Conservation (phyloP, 2,113 vertebrate genomes). For the Pheucticus melanocephalus region DNA sequence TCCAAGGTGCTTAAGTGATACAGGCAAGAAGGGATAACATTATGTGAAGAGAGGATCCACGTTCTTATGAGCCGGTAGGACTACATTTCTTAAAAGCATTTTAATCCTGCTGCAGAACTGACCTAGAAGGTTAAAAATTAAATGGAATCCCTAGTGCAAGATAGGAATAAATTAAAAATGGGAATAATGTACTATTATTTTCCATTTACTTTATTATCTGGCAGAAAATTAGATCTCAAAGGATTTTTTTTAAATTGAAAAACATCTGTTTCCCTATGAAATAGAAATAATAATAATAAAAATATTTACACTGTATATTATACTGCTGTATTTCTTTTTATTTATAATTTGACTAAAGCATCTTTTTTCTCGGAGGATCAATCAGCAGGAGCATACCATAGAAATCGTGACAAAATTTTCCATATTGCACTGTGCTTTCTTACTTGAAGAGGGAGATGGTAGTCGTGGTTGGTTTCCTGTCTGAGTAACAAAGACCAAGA, state of each 20-base stretch:
- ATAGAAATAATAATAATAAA: not conserved
- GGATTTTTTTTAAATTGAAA: not conserved
- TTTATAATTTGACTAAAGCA: not conserved
- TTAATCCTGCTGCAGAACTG: not conserved
- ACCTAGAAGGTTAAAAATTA: not conserved
- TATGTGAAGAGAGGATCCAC: not conserved
- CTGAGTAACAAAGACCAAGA: not conserved
- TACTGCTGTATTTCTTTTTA: not conserved
- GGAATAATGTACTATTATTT: not conserved
- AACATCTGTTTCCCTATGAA: not conserved
- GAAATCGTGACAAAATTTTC: not conserved
- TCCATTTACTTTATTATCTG: not conserved
- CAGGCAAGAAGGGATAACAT: not conserved
- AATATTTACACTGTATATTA: not conserved
- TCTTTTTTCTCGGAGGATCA: not conserved
- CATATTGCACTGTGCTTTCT: not conserved
- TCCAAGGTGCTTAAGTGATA: not conserved
- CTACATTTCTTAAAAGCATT: not conserved
- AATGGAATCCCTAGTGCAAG: not conserved
- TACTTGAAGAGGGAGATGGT: not conserved
- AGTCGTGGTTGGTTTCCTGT: not conserved
- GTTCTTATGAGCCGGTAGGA: not conserved
- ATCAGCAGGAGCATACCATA: not conserved
- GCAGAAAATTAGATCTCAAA: not conserved
- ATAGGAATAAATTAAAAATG: not conserved